Percentiles rank a stretch among this genome's conserved stretches.
Conservation (phyloP, 2,113 vertebrate species). For the Crotalus helleri region DNA sequence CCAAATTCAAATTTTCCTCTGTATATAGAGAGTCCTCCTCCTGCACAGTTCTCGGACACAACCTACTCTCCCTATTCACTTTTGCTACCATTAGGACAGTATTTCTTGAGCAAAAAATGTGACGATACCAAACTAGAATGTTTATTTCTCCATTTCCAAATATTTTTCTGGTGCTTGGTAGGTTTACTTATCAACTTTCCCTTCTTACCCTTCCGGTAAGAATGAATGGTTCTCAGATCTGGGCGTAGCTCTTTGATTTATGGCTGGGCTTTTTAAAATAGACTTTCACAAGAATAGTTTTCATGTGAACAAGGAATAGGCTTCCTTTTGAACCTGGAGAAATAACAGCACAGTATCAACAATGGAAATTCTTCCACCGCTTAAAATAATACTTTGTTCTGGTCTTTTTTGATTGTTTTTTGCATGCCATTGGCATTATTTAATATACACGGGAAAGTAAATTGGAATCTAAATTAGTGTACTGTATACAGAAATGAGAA, state of each 20-base stretch:
- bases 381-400: background rate
- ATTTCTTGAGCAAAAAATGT: background rate
- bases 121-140: background rate
- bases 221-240: conserved; percentile 49
- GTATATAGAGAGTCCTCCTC: background rate
- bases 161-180: conserved; percentile 43
- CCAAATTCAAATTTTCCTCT: background rate
- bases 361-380: background rate
- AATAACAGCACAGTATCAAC: background rate
- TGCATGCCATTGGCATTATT: background rate
- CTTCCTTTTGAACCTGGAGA: background rate
- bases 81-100: background rate
- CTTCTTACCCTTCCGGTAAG: conserved; percentile 52
- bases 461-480: background rate
- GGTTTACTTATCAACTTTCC: conserved; percentile 53
- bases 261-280: conserved; percentile 44
- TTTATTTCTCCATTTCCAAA: conserved; percentile 57
- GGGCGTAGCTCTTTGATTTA: conserved; percentile 57
- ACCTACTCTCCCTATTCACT: background rate
- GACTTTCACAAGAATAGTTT: conserved; percentile 8
- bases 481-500: background rate
- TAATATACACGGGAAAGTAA: background rate
- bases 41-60: background rate
- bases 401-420: background rate
- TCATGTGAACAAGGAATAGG: background rate